A percentile compares a stretch with the other conserved stretches of the same genome.
Conservation (phyloP, 64 coral and sea anemone genomes). For the Hydrozoanthus tunicans region DNA sequence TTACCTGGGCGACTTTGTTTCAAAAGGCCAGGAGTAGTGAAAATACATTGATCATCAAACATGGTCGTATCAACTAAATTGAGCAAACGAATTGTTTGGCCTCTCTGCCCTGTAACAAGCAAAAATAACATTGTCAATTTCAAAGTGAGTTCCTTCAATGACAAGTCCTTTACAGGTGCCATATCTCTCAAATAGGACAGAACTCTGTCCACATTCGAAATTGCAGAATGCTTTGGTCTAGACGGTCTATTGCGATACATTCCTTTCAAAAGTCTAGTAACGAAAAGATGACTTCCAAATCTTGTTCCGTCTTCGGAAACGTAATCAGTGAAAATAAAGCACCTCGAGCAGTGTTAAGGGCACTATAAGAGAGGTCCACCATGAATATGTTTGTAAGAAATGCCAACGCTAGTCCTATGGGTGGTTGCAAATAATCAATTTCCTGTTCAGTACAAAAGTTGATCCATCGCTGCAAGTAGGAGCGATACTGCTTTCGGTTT, state of each 20-base stretch:
- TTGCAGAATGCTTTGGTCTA: slow-evolving; percentile 26
- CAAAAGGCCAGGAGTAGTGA: slow-evolving; percentile 2
- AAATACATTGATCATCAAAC: slow-evolving; percentile 14
- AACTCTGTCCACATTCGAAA: slow-evolving; percentile 58
- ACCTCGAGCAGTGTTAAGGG: not conserved
- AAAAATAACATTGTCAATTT: slow-evolving; percentile 56
- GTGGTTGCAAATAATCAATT: slow-evolving; percentile 30
- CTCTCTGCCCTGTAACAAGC: slow-evolving; percentile 36
- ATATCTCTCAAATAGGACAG: slow-evolving; percentile 10
- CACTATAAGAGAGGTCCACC: not conserved
- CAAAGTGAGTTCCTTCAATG: slow-evolving; percentile 38
- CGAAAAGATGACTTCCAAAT: slow-evolving; percentile 53
- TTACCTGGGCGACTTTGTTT: slow-evolving; percentile 31
- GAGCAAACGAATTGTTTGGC: slow-evolving; percentile 45
- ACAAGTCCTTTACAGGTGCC: slow-evolving; percentile 20
- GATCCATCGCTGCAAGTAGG: slow-evolving; percentile 12
- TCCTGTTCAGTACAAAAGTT: slow-evolving; percentile 19
- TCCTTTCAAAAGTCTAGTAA: slow-evolving; percentile 53
- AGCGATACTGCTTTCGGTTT: slow-evolving; percentile 1
- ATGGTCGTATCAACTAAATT: slow-evolving; percentile 18
- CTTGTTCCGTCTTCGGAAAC: not conserved
- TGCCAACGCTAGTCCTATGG: not conserved
- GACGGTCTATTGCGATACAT: slow-evolving; percentile 19
- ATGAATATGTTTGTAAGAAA: slow-evolving; percentile 9
- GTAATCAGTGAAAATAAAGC: slow-evolving; percentile 33